These are phyloP conservation scores for Rhopalosiphum nymphaeae DNA, from an alignment of 2,888 invertebrate species.

Conservation along the genomic window DNA sequence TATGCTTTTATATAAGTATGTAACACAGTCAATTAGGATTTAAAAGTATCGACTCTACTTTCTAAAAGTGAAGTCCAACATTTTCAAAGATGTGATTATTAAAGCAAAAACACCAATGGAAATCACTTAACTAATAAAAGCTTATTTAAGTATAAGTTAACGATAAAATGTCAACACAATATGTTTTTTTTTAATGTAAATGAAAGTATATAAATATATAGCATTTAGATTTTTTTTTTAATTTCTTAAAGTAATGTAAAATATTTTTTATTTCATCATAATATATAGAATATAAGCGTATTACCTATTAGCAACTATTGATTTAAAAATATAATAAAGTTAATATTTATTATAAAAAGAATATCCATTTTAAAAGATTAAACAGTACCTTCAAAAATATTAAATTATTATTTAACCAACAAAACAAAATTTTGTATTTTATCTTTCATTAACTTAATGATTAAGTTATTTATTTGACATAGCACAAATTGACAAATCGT, in stretches of 20 bases:
- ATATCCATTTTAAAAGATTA: neutral
- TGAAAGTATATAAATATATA: neutral
- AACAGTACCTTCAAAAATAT: neutral
- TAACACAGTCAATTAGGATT: neutral
- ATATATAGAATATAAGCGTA: neutral
- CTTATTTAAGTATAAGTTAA: neutral
- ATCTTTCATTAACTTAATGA: neutral
- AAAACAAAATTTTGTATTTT: neutral
- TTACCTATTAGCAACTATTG: neutral
- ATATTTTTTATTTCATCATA: neutral
- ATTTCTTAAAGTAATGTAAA: neutral
- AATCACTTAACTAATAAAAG: neutral
- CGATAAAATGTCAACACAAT: neutral
- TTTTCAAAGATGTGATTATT: neutral
- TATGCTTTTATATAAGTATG: neutral
- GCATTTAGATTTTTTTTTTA: neutral
- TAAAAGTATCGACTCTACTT: neutral
- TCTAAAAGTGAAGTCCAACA: neutral
- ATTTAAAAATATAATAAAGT: neutral
- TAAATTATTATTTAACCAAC: neutral
- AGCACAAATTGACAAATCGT: neutral
- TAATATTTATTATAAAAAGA: neutral
- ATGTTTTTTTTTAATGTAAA: neutral
- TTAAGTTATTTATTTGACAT: neutral
- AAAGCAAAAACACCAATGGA: neutral